These are phyloP conservation scores for Leptosomus discolor DNA, from an alignment of 2,113 vertebrate genomes.

Conservation along the genomic window DNA sequence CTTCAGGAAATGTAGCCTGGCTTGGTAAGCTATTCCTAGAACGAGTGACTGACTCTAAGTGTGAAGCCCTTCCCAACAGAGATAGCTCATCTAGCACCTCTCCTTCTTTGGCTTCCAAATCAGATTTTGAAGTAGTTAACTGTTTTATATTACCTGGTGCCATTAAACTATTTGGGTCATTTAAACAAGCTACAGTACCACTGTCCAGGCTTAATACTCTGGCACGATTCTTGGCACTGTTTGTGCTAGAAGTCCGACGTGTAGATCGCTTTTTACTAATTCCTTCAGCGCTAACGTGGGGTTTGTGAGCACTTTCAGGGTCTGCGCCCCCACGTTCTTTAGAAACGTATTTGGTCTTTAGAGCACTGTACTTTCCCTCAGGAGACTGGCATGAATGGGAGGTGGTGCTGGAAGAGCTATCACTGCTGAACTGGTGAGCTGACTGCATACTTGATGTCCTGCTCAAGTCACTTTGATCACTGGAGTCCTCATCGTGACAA, in stretches of 20 bases:
- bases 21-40: constrained; percentile 96
- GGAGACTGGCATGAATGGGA: constrained; percentile 91
- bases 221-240: constrained; percentile 89
- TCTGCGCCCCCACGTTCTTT: constrained; percentile 72
- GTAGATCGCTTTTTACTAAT: constrained; percentile 77
- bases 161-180: constrained; percentile 85
- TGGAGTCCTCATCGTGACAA: constrained; percentile 90
- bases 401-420: constrained; percentile 92
- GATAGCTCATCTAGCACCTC: constrained; percentile 96
- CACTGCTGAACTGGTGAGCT: constrained; percentile 89
- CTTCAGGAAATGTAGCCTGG: constrained; percentile 87
- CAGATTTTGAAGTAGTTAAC: constrained; percentile 97
- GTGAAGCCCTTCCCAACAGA: constrained; percentile 93
- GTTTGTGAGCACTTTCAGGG: constrained; percentile 70
- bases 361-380: constrained; percentile 82
- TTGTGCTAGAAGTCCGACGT: constrained; percentile 85
- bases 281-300: constrained; percentile 73
- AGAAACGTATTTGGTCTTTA: constrained; percentile 82
- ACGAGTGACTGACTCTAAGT: constrained; percentile 96
- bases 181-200: constrained; percentile 93
- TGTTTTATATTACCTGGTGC: constrained; percentile 86
- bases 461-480: constrained; percentile 96
- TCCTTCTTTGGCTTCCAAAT: constrained; percentile 99
- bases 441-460: constrained; percentile 92
- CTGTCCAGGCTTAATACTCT: constrained; percentile 95